Evolutionary conservation across 2,888 invertebrate genomes (phyloP).

Genomic region (Arrhopalites spinosus): DNA sequence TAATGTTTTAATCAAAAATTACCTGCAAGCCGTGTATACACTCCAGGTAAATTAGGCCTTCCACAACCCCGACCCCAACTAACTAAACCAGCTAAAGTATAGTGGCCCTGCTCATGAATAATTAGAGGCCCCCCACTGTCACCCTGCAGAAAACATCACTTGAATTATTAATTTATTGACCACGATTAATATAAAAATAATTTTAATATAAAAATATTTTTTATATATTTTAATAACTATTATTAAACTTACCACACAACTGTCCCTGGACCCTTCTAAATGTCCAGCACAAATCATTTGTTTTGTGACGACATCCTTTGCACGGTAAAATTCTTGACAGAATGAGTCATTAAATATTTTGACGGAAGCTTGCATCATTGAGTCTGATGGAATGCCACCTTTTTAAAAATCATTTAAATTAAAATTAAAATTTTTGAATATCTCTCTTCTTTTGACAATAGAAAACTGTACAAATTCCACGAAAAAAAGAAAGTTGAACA

Average conservation of each 20-base stretch:
- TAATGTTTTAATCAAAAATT: too few relatives aligned
- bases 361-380: conserved; percentile 49
- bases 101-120: conserved; percentile 56
- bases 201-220: too few relatives aligned
- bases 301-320: conserved; percentile 44
- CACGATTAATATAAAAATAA: too few relatives aligned
- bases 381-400: conserved; percentile 51
- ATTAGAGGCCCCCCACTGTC: conserved; percentile 61
- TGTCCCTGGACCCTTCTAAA: conserved; percentile 47
- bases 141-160: conserved; percentile 57
- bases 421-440: conserved; percentile 6
- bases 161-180: too few relatives aligned
- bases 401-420: neutral
- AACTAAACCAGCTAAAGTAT: conserved; percentile 60
- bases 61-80: conserved; percentile 59
- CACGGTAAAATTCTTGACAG: conserved; percentile 46
- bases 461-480: conserved; percentile 8
- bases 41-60: conserved; percentile 51
- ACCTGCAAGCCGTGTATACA: conserved; percentile 50
- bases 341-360: conserved; percentile 49
- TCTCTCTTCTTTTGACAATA: conserved; percentile 3
- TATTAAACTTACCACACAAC: conserved; percentile 47
- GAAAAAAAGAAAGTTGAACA: neutral
- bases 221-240: too few relatives aligned
- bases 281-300: conserved; percentile 54